Percentiles rank a stretch among this genome's conserved stretches.
Evolutionary conservation across 2,888 invertebrate genomes (phyloP).

Genomic region (Bimastos eiseni): DNA sequence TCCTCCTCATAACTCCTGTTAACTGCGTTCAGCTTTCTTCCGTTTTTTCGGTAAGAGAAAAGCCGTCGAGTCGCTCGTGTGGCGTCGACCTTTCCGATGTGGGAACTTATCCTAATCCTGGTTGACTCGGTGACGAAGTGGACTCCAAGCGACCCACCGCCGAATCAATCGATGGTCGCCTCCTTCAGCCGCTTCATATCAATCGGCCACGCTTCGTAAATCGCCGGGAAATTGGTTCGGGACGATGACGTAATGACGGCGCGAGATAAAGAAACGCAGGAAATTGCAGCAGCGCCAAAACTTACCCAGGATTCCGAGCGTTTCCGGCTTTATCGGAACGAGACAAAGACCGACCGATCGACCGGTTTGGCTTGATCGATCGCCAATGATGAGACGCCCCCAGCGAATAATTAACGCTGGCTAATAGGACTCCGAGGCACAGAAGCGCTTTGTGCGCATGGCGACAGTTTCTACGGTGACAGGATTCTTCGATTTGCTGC

Average conservation of each 20-base stretch:
- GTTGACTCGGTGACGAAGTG: not conserved
- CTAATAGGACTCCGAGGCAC: not conserved
- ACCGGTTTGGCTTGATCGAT: not conserved
- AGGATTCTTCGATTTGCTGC: not conserved
- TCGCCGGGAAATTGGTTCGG: not conserved
- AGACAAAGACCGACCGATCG: not conserved
- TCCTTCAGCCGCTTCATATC: not conserved
- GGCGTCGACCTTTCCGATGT: not conserved
- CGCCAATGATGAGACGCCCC: not conserved
- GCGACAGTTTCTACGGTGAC: not conserved
- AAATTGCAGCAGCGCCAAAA: not conserved
- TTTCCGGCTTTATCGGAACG: not conserved
- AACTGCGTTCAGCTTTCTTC: not conserved
- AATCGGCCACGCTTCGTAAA: slow-evolving; percentile 13
- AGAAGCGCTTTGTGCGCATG: not conserved
- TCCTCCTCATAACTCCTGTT: not conserved
- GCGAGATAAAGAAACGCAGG: not conserved
- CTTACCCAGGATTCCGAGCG: not conserved
- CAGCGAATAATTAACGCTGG: not conserved
- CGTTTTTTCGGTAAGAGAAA: not conserved
- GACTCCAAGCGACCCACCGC: not conserved
- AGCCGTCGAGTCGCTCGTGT: not conserved
- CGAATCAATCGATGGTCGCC: not conserved
- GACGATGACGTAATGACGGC: not conserved
- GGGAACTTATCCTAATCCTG: not conserved